Evolutionary conservation across 1,140 invertebrate genomes (phyloP), one percentile per base, ranked within the genome.

Genomic region (Chymomyza costata): DNA sequence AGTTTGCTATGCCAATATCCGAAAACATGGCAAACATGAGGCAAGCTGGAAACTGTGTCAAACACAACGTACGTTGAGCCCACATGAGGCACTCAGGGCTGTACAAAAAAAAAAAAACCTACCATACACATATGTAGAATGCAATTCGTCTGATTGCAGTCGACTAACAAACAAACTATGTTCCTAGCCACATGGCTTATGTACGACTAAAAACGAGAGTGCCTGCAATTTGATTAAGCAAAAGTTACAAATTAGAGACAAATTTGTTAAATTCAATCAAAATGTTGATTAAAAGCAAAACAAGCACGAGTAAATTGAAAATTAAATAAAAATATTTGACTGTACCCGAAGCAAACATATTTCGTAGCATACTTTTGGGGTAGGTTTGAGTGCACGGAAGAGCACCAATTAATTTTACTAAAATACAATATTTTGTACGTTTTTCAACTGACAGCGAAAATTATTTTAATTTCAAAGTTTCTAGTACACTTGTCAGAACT

Each of bases 231-330:
- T 39, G n/a, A n/a, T 21, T 41, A 50, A 32, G 47, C 44, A 34
- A 28, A 10, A 60, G 25, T 31, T 44, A 34, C 63, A 59, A 66
- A 66, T 78, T 80, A 71, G 61, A 71, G 71, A 56, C 71, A 71
- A 78, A 71, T 76, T 76, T 78, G 66, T 67, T 70, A 66, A 66
- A 71, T 76, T 66, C 62, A 64, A 78, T 76, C 58, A 56, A 63
- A 65, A 57, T 41, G 54, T 78, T 71, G 66, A 78, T 76, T 76
- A 63, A 67, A 66, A 64, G 59, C 48, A 54, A 65, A 44, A 37
- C 38, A 25, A 5, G 21, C 21, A 25, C 8, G 21, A 5, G 21
- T 25, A 8, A 3, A 5, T 8, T 25, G 21, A 25, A 25, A 25
- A 25, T n/a, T 7, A 59, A 44, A 52, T 52, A 37, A 38, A n/a